A percentile compares a stretch with the other conserved stretches of the same genome.
phyloP scores from a whole-genome alignment of 2,888 invertebrate genomes.

The Nasonia oneida region DNA sequence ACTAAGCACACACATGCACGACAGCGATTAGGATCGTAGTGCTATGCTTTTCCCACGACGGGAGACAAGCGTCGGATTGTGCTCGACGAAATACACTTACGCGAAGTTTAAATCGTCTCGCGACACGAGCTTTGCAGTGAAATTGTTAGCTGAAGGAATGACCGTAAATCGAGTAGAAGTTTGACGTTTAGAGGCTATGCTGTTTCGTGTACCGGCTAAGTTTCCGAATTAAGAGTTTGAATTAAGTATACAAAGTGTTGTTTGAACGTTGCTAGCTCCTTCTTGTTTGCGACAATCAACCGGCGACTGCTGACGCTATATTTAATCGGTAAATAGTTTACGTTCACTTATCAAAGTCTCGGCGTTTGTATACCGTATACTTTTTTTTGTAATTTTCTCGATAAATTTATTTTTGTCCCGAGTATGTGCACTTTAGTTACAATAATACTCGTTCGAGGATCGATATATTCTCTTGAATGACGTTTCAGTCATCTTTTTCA shows the following conservation, averaged over 20 bases:
- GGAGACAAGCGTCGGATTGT: slow-evolving; percentile 24
- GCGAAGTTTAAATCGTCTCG: slow-evolving; percentile 14
- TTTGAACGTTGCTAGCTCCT: background rate
- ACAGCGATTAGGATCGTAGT: slow-evolving; percentile 24
- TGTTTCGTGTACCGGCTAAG: background rate
- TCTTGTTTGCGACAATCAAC: background rate
- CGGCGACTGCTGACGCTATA: background rate
- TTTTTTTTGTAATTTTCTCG: background rate
- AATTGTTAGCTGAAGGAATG: background rate
- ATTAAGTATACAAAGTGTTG: background rate
- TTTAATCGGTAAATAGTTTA: slow-evolving; percentile 6
- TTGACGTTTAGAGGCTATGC: background rate
- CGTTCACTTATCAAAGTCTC: background rate
- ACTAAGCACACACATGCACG: background rate
- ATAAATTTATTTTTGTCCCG: background rate
- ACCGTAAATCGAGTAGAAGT: background rate
- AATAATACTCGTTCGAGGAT: background rate
- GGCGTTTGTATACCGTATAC: background rate
- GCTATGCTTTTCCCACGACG: slow-evolving; percentile 24
- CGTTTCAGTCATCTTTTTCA: too few species aligned
- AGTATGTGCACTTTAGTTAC: background rate
- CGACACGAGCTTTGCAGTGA: background rate
- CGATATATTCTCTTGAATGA: too few species aligned
- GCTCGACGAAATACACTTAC: background rate
- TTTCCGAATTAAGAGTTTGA: background rate